A percentile compares a stretch with the other conserved stretches of the same genome.
phyloP scores from a whole-genome alignment of 92 coral and sea anemone species.

The Paramuricea clavata region DNA sequence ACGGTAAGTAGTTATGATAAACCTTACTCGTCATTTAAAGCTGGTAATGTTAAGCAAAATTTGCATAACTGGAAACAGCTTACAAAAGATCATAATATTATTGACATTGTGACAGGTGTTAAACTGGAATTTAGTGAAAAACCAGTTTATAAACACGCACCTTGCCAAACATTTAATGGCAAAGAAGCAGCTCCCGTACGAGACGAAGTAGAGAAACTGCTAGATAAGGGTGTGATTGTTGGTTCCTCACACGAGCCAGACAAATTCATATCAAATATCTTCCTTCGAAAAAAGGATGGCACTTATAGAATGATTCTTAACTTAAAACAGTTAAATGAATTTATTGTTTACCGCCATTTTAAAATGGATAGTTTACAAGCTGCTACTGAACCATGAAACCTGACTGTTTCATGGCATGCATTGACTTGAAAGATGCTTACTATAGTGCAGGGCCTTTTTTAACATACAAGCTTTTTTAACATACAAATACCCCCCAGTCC shows the following conservation, averaged over 20 bases:
- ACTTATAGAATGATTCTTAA: conserved; percentile 64
- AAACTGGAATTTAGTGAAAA: conserved; percentile 50
- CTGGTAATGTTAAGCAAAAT: conserved; percentile 33
- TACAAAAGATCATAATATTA: conserved; percentile 41
- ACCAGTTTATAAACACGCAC: not conserved
- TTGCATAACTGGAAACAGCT: conserved; percentile 40
- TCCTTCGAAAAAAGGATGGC: conserved; percentile 69
- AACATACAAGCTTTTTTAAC: no score
- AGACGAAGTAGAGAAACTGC: conserved; percentile 64
- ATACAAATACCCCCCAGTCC: no score
- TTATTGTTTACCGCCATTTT: conserved; percentile 69
- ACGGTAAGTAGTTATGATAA: conserved; percentile 13
- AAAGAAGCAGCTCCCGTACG: conserved; percentile 50
- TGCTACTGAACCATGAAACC: conserved; percentile 69
- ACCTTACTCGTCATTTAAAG: conserved; percentile 32
- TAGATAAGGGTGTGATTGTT: conserved; percentile 54
- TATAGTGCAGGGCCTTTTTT: no score
- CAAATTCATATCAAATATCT: conserved; percentile 67
- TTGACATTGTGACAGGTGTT: conserved; percentile 68
- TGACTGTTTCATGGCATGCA: conserved; percentile 73
- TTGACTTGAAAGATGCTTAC: conserved; percentile 66
- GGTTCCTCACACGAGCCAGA: conserved; percentile 33
- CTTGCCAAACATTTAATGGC: conserved; percentile 50
- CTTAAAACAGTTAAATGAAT: conserved; percentile 54
- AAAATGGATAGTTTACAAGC: conserved; percentile 74